phyloP scores from a whole-genome alignment of 2,888 invertebrate genomes.

The Auanema freiburgensis region DNA sequence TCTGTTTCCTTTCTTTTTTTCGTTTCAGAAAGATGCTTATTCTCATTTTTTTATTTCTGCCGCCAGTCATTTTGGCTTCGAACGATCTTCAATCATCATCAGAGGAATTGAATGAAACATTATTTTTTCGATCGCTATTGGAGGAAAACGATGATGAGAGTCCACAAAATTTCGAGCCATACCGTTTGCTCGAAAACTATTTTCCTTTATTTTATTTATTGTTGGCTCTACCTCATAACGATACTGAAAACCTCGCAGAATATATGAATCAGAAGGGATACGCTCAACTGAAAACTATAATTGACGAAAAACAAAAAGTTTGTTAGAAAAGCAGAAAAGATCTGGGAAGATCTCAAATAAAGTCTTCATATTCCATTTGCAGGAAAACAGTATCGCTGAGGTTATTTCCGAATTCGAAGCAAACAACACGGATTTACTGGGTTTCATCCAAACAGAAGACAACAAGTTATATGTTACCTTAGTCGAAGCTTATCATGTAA shows the following conservation, averaged over 20 bases:
- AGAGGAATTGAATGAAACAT: too few species aligned
- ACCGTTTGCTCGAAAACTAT: slow-evolving; percentile 31
- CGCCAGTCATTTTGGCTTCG: too few species aligned
- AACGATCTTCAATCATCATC: too few species aligned
- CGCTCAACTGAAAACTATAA: slow-evolving; percentile 35
- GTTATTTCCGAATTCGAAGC: slow-evolving; percentile 17
- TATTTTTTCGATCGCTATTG: too few species aligned
- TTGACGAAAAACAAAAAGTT: slow-evolving; percentile 29
- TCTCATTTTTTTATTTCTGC: not conserved
- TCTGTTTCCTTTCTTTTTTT: not conserved
- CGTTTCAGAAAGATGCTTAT: not conserved
- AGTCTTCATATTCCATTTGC: slow-evolving; percentile 2
- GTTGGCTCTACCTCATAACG: slow-evolving; percentile 30
- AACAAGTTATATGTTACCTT: slow-evolving; percentile 27
- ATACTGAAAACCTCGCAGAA: slow-evolving; percentile 22
- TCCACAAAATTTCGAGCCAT: too few species aligned
- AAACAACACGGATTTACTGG: slow-evolving; percentile 18
- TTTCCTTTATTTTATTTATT: slow-evolving; percentile 35
- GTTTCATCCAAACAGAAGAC: slow-evolving; percentile 2
- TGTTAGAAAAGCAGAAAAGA: too few species aligned
- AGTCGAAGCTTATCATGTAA: slow-evolving; percentile 39
- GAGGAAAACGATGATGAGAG: too few species aligned
- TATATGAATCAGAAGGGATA: slow-evolving; percentile 34
- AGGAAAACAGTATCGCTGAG: slow-evolving; percentile 6
- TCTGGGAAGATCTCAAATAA: too few species aligned